Base-by-base conservation (phyloP, 2,888 invertebrate genomes). In the Pseudanteris insignis region DNA sequence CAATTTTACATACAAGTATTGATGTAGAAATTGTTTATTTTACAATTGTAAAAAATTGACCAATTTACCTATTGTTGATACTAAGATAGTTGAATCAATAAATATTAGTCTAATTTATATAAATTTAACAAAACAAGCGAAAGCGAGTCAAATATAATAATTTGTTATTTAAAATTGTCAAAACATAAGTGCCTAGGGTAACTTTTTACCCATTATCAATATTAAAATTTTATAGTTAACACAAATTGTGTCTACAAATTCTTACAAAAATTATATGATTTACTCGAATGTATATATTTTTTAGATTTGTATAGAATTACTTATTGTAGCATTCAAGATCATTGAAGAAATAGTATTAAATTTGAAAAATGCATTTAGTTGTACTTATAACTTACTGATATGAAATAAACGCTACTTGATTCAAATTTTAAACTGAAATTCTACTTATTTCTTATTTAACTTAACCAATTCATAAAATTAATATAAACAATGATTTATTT, bases 351-450 rank as follows among this genome's bases (percentile, higher is more conserved):
- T 14, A 14, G 38, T 38, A 38, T 44, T 50, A 33, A 11, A 28
- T 29, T 26, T 28, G 15, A 41, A 43, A 37, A 24, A 25, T 54
- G 54, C 54, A 54, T 54, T 54, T 54, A 54, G 38, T 38, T 54
- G 54, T 54, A 54, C 54, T 54, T 54, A 53, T 51, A 41, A 51
- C 28, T 54, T 38, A 26, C 30, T 54, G 32, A 53, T 8, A 29
- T 12, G 9, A 38, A 44, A 44, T 46, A 44, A 40, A 50, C 18
- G 6, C 18, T n/a, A n/a, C 18, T 6, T 18, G 18, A 18, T 18
- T 18, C 18, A 4, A 18, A 18, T 18, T 18, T 18, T 18, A 18
- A 18, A 18, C 6, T 18, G n/a, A n/a, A n/a, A n/a, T n/a, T n/a
- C n/a, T n/a, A n/a, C n/a, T n/a, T n/a, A n/a, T n/a, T n/a, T n/a